These are phyloP conservation scores for Laothoe populi DNA, from an alignment of 2,888 invertebrate species.

Conservation along the genomic window DNA sequence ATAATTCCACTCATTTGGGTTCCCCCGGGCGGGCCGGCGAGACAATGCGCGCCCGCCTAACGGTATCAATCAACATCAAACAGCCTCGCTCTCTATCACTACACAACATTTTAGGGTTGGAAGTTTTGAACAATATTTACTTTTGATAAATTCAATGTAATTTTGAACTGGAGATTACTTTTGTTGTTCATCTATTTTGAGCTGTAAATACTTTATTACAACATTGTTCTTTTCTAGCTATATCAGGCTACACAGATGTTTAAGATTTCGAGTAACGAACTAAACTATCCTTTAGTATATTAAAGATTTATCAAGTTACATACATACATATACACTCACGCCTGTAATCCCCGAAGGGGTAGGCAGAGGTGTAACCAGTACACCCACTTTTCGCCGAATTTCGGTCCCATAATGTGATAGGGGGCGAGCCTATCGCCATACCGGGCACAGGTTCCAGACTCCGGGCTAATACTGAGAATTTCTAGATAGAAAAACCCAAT, in stretches of 20 bases:
- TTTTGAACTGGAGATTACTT: constrained; percentile 2
- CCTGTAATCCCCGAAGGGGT: too few species aligned
- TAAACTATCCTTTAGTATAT: neutral
- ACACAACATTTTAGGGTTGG: constrained; percentile 64
- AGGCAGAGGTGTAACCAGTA: too few species aligned
- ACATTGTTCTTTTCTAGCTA: neutral
- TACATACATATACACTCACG: too few species aligned
- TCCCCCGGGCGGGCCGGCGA: constrained; percentile 70
- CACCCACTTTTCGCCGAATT: too few species aligned
- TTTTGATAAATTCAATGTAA: neutral
- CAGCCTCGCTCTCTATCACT: constrained; percentile 66
- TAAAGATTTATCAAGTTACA: too few species aligned
- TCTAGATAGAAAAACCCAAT: too few species aligned
- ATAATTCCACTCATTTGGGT: constrained; percentile 82
- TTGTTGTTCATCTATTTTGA: neutral
- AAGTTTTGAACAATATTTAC: constrained; percentile 30
- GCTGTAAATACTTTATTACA: neutral
- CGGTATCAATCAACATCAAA: constrained; percentile 85
- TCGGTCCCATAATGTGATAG: too few species aligned
- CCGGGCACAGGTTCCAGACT: too few species aligned
- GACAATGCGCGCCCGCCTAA: constrained; percentile 80
- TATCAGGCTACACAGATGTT: neutral
- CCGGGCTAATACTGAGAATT: too few species aligned
- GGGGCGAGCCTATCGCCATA: too few species aligned
- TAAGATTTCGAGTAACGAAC: neutral